Base-by-base conservation (phyloP, 2,888 invertebrate species). In the Volucella bombylans region DNA sequence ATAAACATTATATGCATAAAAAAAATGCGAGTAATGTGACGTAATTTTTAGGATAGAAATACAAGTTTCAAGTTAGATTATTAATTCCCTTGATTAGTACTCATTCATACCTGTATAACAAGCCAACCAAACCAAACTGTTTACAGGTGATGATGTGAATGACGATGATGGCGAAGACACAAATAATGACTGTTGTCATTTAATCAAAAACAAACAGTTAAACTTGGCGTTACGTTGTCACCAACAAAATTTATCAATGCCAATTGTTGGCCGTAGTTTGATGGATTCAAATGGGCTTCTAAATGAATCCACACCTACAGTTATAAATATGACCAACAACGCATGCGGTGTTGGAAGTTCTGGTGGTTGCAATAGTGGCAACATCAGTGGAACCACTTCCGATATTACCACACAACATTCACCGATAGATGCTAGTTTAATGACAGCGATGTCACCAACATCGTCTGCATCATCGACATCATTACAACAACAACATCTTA, bases 141-240 rank as follows among this genome's bases (percentile, higher is more conserved):
- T 90, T 90, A 89, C 90, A 90, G 90, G 90, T 91, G 90, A 90
- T 73, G 87, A 85, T 82, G 82, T 74, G 59, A 86, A 88, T 87
- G 88, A 88, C 77, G 89, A 88, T 61, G 82, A 87, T 71, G 88
- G 88, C 71, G 87, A 86, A 14, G 87, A 88, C 68, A 73, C 64
- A 64, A 86, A 81, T 14, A 86, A 72, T 61, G 86, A 89, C 77
- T 90, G 89, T 80, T 91, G 91, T 86, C 90, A 90, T 67, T 90
- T 90, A 43, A 76, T 82, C 85, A 91, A 91, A 87, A 90, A 88
- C 88, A 90, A 90, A 87, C 89, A 90, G 87, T 87, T 90, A 59
- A 89, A 90, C 67, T 89, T 90, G 89, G 89, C 90, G 73, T 89
- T 90, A 68, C 90, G 90, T 82, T 90, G 89, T 72, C 90, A 87